These are phyloP conservation scores for Xenopus laevis DNA, from an alignment of 2,113 vertebrate species.

Conservation along the genomic window DNA sequence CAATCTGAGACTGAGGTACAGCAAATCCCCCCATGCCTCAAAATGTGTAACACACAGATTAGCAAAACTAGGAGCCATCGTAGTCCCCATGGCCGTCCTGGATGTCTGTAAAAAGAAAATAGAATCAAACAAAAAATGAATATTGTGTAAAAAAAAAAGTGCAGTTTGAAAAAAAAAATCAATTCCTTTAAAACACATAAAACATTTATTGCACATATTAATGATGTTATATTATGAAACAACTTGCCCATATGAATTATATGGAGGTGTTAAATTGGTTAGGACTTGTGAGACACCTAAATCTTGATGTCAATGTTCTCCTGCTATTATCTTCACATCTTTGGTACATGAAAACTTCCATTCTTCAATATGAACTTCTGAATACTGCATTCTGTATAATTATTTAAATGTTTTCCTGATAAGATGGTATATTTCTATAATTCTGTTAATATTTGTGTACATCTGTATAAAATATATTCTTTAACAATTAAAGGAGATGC, in stretches of 20 bases:
- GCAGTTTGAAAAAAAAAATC: neutral
- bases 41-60: constrained; percentile 38
- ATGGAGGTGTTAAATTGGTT: neutral
- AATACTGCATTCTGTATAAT: neutral
- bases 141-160: constrained; percentile 28
- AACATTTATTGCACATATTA: neutral
- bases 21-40: constrained; percentile 26
- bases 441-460: too few species aligned
- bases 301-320: neutral
- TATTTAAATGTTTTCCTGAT: too few species aligned
- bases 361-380: constrained; percentile 7
- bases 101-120: constrained; percentile 44
- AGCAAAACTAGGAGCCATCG: constrained; percentile 42
- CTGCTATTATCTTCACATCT: constrained; percentile 1
- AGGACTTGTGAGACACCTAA: neutral
- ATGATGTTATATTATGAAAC: constrained; percentile 7
- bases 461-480: too few species aligned
- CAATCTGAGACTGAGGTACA: constrained; percentile 41
- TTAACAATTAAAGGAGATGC: too few species aligned
- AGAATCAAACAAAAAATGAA: constrained; percentile 41
- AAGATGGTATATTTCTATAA: too few species aligned
- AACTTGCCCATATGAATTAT: constrained; percentile 3
- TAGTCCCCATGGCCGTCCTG: constrained; percentile 40
- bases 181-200: constrained; percentile 2
- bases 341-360: neutral